Evolutionary conservation across 92 coral and sea anemone genomes (phyloP), one percentile per base, ranked within the genome.

Genomic region (Porites evermanni): DNA sequence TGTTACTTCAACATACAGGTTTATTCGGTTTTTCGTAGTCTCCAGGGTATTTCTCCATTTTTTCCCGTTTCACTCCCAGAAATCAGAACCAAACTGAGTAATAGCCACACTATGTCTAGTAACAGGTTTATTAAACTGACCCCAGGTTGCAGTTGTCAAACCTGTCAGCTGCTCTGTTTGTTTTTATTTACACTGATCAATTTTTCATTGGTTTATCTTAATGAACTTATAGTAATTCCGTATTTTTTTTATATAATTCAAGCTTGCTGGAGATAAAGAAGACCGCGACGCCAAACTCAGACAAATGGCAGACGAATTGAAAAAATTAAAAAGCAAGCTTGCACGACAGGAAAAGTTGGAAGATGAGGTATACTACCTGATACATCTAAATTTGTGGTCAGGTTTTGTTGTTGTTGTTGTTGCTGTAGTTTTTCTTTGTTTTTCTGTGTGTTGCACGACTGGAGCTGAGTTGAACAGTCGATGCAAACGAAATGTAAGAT

Each of bases 201-300:
- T 12, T 56, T 56, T 8, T 56, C 14, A 38, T 73, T 51, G 0
- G 4, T 12, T 6, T 52, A 73, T 1, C 10, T 13, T 47, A 0
- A 70, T 76, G 2, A 16, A 29, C 16, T 14, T 50, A 13, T 44
- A 38, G 38, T 67, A 64, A 9, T 47, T 19, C 4, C 53, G 67
- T 12, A 24, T 47, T 77, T n/a, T n/a, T 76, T 14, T 75, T 53
- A 23, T 26, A 23, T 3, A 8, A 50, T 51, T 67, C 13, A 58
- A 94, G 98, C 87, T 90, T 74, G 95, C 89, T 78, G 91, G 85
- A 50, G 98, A 93, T 53, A 94, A 87, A 67, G 84, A 87, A 19
- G 82, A 75, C 8, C 88, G 89, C 52, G 98, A 94, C 9, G 93
- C 68, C 26, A 79, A 79, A 13, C 59, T 93, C 23, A 84, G 74